These are phyloP conservation scores for Perca fluviatilis DNA, from an alignment of 2,113 vertebrate species.

Conservation along the genomic window DNA sequence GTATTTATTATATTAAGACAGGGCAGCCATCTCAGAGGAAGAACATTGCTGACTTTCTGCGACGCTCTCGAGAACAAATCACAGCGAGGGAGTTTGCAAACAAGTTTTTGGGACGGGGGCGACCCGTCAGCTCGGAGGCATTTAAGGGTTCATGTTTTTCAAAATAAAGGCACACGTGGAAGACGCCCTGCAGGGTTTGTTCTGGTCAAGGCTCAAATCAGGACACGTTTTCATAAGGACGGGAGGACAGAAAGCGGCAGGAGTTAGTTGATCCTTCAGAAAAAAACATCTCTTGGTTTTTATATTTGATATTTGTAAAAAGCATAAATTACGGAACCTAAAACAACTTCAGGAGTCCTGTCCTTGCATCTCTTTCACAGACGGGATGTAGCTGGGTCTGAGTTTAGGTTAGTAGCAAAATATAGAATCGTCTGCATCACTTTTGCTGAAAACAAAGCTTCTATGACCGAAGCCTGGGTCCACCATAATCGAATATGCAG, in stretches of 20 bases:
- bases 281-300: background rate
- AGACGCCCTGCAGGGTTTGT: slow-evolving; percentile 64
- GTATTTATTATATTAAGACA: too few species aligned
- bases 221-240: slow-evolving; percentile 51
- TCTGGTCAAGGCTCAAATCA: slow-evolving; percentile 66
- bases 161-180: slow-evolving; percentile 59
- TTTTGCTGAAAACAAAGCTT: too few species aligned
- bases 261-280: background rate
- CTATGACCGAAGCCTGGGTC: slow-evolving; percentile 36
- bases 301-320: background rate
- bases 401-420: background rate
- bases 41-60: too few species aligned
- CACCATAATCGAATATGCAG: slow-evolving; percentile 77
- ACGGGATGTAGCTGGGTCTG: background rate
- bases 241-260: slow-evolving; percentile 49
- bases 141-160: slow-evolving; percentile 71
- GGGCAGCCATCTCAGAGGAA: too few species aligned
- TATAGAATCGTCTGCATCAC: too few species aligned
- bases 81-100: slow-evolving; percentile 58
- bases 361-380: background rate
- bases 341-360: background rate
- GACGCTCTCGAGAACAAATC: slow-evolving; percentile 12
- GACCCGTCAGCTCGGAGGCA: slow-evolving; percentile 46
- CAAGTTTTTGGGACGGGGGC: slow-evolving; percentile 2
- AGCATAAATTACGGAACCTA: background rate